Evolutionary conservation across 2,888 invertebrate species (phyloP), one percentile per base, ranked within the genome.

Genomic region (Colletes collaris): DNA sequence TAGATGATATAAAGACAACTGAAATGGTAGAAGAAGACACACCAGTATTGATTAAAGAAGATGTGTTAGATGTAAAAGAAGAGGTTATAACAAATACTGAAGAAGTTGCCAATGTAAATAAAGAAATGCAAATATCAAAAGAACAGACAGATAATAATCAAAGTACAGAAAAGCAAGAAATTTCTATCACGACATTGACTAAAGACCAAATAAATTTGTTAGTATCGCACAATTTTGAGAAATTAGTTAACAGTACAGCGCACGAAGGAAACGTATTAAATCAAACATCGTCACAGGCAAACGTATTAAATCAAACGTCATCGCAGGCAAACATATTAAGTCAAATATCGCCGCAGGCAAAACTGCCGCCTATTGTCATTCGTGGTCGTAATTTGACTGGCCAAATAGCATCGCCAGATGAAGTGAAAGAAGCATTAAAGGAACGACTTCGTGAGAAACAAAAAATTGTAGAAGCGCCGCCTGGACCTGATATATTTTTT

Each of bases 351-450:
- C 52, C 87, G 0, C 86, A 89, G 63, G 72, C 85, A 11, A 68
- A 72, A 35, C 13, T 53, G n/a, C 44, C 35, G n/a, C n/a, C 79
- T 10, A 27, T 46, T 46, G 50, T 69, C 5, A 87, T 62, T 37
- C 87, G 85, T 0, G 85, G 89, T 50, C 90, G 92, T 13, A 89
- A 94, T 81, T 89, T 95, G 71, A 94, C 94, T 4, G 95, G 94
- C 85, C 94, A 94, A 83, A 94, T 95, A 64, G 94, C 94, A 1
- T 93, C 94, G 0, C 93, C 94, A 79, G 93, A 94, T 6, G 95
- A 95, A 82, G 94, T 95, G 13, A 93, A 94, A 7, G 93, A 94
- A 71, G 95, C 94, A 81, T 91, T 95, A 37, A 92, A 94, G 68
- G 94, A 95, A 80, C 91, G 94, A 50, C 92, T 94, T 5, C 90